phyloP scores from a whole-genome alignment of 2,888 invertebrate species.

The Notodonta ziczac region DNA sequence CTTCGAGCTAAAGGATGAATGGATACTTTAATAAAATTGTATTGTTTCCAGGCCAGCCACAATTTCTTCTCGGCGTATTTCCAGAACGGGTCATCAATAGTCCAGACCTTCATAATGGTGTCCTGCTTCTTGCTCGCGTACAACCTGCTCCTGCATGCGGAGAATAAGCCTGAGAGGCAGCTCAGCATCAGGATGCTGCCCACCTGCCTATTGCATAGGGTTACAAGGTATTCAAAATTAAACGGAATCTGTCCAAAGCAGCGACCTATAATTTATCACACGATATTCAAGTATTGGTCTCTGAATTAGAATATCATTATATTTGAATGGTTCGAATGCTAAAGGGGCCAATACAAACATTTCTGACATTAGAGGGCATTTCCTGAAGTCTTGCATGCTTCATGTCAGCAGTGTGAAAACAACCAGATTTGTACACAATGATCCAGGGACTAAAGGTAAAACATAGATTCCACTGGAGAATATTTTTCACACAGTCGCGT shows the following conservation, averaged over 20 bases:
- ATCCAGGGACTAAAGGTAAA: too few species aligned
- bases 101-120: slow-evolving; percentile 59
- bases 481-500: too few species aligned
- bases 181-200: slow-evolving; percentile 49
- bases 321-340: too few species aligned
- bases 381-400: too few species aligned
- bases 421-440: too few species aligned
- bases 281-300: neutral
- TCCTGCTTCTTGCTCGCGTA: slow-evolving; percentile 65
- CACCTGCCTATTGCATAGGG: slow-evolving; percentile 46
- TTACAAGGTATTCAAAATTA: slow-evolving; percentile 48
- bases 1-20: neutral
- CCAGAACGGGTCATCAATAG: slow-evolving; percentile 59
- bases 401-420: too few species aligned
- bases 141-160: slow-evolving; percentile 51
- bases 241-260: neutral
- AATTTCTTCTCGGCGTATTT: slow-evolving; percentile 46
- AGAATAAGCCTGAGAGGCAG: slow-evolving; percentile 33
- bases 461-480: too few species aligned
- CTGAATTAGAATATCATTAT: too few species aligned
- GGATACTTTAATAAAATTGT: neutral
- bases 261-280: neutral
- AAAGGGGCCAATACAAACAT: too few species aligned
- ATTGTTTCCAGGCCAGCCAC: slow-evolving; percentile 40
- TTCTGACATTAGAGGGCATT: too few species aligned